phyloP scores from a whole-genome alignment of 2,113 vertebrate genomes.

The Muscicapa adusta region DNA sequence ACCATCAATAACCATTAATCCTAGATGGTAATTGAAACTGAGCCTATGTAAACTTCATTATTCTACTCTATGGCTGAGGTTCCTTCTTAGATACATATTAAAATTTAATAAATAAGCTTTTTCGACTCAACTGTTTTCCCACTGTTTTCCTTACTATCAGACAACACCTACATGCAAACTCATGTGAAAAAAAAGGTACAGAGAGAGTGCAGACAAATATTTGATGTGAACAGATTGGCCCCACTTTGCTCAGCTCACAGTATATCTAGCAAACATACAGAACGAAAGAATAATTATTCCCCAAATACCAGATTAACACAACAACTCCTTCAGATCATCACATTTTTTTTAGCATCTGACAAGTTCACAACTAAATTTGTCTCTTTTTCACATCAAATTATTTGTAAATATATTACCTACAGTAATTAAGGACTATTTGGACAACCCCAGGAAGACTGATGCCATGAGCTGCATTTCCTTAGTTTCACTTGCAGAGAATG shows the following conservation, averaged over 20 bases:
- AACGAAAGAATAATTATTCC: conserved; percentile 5
- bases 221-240: conserved; percentile 12
- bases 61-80: background rate
- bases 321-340: background rate
- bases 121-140: background rate
- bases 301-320: background rate
- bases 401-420: background rate
- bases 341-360: background rate
- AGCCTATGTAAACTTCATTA: background rate
- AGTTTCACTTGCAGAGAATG: background rate
- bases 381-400: background rate
- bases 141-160: conserved; percentile 17
- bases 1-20: background rate
- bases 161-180: conserved; percentile 13
- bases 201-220: conserved; percentile 36
- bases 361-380: background rate
- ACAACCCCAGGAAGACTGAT: background rate
- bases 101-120: conserved; percentile 3
- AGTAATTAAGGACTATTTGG: background rate
- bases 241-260: conserved; percentile 18
- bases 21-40: conserved; percentile 8
- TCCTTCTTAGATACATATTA: background rate
- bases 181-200: background rate
- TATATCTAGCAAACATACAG: background rate
- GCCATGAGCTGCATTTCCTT: background rate